These are phyloP conservation scores for Daboia siamensis DNA, from an alignment of 2,113 vertebrate species.

Conservation along the genomic window DNA sequence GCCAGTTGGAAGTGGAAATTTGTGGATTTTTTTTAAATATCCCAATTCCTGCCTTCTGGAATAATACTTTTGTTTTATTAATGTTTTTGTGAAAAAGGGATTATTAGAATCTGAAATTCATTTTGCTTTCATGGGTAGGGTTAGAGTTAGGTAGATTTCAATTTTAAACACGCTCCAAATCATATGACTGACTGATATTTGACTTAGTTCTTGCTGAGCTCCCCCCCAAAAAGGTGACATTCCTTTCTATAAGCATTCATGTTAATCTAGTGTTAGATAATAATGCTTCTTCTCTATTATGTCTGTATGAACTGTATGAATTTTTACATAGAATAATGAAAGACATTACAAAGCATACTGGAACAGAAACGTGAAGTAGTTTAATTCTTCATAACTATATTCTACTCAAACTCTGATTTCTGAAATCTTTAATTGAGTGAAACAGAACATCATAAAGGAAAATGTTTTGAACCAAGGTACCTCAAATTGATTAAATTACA, in stretches of 20 bases:
- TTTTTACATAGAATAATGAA: not conserved
- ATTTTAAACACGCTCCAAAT: not conserved
- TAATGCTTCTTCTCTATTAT: constrained; percentile 32
- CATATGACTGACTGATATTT: not conserved
- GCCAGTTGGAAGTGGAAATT: not conserved
- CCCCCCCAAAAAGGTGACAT: not conserved
- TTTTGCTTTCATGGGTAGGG: not conserved
- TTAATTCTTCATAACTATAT: not conserved
- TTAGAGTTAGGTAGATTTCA: not conserved
- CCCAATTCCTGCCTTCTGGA: not conserved
- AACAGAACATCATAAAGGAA: too few species aligned
- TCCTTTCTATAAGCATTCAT: constrained; percentile 39
- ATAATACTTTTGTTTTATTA: not conserved
- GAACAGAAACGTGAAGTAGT: not conserved
- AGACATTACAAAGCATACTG: not conserved
- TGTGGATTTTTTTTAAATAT: not conserved
- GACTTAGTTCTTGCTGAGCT: not conserved
- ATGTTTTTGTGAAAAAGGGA: not conserved
- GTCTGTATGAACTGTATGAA: constrained; percentile 10
- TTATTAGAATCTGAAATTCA: not conserved
- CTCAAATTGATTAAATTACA: too few species aligned
- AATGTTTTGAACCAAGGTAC: too few species aligned
- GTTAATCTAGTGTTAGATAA: not conserved
- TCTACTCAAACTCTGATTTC: too few species aligned
- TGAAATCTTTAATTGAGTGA: too few species aligned